These are phyloP conservation scores for Emys orbicularis DNA, from an alignment of 2,797 vertebrate genomes.

Conservation along the genomic window DNA sequence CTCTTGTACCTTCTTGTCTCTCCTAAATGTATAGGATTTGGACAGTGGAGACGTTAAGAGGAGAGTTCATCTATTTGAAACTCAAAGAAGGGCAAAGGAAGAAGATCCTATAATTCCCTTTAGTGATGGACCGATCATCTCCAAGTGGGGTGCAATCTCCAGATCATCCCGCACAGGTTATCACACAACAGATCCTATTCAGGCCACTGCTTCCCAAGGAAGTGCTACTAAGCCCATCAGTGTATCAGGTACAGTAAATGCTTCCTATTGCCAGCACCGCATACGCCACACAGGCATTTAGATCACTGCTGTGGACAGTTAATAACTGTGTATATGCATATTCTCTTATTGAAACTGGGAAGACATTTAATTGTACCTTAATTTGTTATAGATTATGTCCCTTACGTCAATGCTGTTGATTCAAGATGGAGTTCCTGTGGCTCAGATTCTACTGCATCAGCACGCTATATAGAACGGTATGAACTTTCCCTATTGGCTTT, in stretches of 20 bases:
- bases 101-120: conserved; percentile 99
- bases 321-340: rapidly evolving
- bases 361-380: not conserved
- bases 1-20: not conserved
- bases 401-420: conserved; percentile 90
- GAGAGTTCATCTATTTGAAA: conserved; percentile 90
- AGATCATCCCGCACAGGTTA: conserved; percentile 94
- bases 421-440: conserved; percentile 93
- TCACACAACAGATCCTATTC: conserved; percentile 94
- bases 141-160: conserved; percentile 98
- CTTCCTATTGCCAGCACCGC: not conserved
- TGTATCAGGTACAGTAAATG: conserved; percentile 87
- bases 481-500: not conserved
- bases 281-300: rapidly evolving
- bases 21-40: conserved; percentile 77
- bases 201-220: conserved; percentile 95
- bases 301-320: not conserved
- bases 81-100: conserved; percentile 91
- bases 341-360: not conserved
- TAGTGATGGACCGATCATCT: conserved; percentile 96
- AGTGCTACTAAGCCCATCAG: conserved; percentile 92
- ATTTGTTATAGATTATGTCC: conserved; percentile 88
- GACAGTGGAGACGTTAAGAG: conserved; percentile 87
- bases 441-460: conserved; percentile 89
- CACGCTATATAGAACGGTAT: conserved; percentile 92